These are phyloP conservation scores for Zonitis immaculata DNA, from an alignment of 2,888 invertebrate genomes.

Conservation along the genomic window DNA sequence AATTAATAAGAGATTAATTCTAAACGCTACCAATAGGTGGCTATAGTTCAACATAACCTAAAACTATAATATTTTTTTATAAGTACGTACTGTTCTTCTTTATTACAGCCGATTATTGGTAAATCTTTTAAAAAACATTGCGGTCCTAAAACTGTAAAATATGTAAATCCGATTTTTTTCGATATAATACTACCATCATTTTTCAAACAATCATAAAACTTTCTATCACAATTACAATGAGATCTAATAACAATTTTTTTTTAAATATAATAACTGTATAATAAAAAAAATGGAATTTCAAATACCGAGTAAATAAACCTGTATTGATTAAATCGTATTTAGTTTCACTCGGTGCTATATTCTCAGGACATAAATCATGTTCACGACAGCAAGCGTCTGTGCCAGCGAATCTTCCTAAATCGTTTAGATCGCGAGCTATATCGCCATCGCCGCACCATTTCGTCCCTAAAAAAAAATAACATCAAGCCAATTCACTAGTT, in stretches of 20 bases:
- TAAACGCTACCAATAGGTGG: too few species aligned
- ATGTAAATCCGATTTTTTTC: constrained; percentile 61
- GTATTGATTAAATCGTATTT: constrained; percentile 61
- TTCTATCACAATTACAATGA: constrained; percentile 64
- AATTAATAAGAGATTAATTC: too few species aligned
- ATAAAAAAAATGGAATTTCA: too few species aligned
- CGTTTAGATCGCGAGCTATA: constrained; percentile 53
- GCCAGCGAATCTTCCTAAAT: constrained; percentile 60
- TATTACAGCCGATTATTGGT: constrained; percentile 52
- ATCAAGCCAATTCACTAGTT: not conserved
- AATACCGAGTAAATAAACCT: constrained; percentile 61
- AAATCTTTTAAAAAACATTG: constrained; percentile 64
- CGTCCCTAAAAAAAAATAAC: constrained; percentile 53
- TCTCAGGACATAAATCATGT: constrained; percentile 65
- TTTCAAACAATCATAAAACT: constrained; percentile 64
- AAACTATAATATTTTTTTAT: not conserved
- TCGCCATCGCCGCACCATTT: constrained; percentile 72
- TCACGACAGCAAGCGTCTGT: constrained; percentile 66
- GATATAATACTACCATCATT: constrained; percentile 54
- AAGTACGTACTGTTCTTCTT: constrained; percentile 24
- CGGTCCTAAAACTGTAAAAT: constrained; percentile 68
- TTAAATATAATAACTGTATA: too few species aligned
- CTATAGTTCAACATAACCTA: not conserved
- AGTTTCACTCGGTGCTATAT: constrained; percentile 54
- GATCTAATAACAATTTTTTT: constrained; percentile 54